Conservation (phyloP, 2,113 vertebrate species). For the Barnardius zonarius region DNA sequence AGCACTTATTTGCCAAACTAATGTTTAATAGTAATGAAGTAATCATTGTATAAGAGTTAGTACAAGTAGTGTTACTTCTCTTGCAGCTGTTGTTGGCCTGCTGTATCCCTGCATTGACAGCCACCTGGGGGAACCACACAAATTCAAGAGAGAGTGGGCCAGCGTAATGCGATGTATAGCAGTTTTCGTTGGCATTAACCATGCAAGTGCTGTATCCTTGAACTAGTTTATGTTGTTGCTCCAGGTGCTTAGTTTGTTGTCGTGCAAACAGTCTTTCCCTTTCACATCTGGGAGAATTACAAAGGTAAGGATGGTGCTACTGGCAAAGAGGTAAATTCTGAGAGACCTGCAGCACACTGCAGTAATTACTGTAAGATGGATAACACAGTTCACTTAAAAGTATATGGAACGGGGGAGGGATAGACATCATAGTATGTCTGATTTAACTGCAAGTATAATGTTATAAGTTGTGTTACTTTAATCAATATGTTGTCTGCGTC, state of each 20-base stretch:
- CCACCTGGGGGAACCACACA: constrained; percentile 83
- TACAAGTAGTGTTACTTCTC: not conserved
- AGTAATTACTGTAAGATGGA: accelerated
- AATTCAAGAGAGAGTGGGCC: constrained; percentile 85
- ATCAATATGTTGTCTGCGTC: not conserved
- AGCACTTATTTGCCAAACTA: not conserved
- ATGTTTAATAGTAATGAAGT: not conserved
- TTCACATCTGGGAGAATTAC: not conserved
- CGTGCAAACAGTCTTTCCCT: not conserved
- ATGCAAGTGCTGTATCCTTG: constrained; percentile 85
- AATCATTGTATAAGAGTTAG: not conserved
- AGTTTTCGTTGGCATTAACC: constrained; percentile 83
- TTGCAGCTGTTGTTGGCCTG: constrained; percentile 80
- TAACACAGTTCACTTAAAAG: not conserved
- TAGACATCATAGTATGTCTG: accelerated
- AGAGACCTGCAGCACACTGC: not conserved
- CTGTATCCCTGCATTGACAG: constrained; percentile 85
- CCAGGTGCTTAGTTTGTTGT: not conserved
- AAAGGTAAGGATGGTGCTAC: not conserved
- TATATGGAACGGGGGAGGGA: accelerated
- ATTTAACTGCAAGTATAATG: not conserved
- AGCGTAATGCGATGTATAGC: constrained; percentile 85
- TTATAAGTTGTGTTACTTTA: not conserved
- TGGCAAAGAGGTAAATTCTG: not conserved
- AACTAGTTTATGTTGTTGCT: accelerated